Conservation (phyloP, 1,140 invertebrate genomes). For the Anastrepha ludens region DNA sequence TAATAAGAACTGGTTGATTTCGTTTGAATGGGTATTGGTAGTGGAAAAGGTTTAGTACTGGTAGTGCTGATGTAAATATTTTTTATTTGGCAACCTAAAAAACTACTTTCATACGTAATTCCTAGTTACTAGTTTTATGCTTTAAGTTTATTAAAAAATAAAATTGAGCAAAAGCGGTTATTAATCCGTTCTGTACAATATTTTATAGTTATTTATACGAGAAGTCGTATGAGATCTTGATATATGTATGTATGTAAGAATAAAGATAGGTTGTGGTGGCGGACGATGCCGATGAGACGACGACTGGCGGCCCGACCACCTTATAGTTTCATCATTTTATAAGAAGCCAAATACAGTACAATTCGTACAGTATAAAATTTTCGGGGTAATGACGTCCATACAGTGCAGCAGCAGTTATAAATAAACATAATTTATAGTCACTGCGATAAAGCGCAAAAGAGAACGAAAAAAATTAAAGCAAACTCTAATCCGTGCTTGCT, state of each 20-base stretch:
- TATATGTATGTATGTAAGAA: conserved; percentile 29
- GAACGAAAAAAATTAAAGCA: not conserved
- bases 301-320: not conserved
- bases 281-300: not conserved
- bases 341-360: not conserved
- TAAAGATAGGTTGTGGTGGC: conserved; percentile 10
- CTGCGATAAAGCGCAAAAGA: not conserved
- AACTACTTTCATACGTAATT: conserved; percentile 15
- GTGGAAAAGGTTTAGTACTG: conserved; percentile 10
- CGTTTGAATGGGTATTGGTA: not conserved
- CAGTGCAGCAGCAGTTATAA: not conserved
- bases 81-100: conserved; percentile 34
- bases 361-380: not conserved
- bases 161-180: not conserved
- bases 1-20: not conserved
- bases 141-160: conserved; percentile 19
- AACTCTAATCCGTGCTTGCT: not conserved
- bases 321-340: too few relatives aligned
- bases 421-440: not conserved
- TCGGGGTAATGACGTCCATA: not conserved
- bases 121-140: not conserved
- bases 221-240: conserved; percentile 49
- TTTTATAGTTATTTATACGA: conserved; percentile 41
- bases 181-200: conserved; percentile 17
- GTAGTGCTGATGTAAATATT: conserved; percentile 17